Evolutionary conservation across 2,888 invertebrate species (phyloP).

Genomic region (Trichopria drosophilae): DNA sequence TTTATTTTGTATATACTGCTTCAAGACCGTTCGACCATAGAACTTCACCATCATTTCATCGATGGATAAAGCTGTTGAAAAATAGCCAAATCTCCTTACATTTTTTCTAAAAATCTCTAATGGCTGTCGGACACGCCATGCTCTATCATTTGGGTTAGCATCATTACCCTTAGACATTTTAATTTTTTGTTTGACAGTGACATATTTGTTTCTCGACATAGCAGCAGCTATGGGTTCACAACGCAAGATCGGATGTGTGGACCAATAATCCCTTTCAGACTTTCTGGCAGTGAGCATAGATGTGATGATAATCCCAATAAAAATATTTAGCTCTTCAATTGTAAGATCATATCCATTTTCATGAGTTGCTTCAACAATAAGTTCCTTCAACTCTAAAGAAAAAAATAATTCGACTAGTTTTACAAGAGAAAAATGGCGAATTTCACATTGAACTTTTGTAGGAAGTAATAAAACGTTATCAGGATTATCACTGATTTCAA

Average conservation of each 20-base stretch:
- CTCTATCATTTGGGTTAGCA: constrained; percentile 9
- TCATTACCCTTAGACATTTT: constrained; percentile 5
- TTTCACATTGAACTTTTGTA: no score
- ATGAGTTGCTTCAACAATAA: constrained; percentile 16
- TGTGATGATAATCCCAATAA: constrained; percentile 21
- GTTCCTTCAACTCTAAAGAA: constrained; percentile 14
- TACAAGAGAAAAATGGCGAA: constrained; percentile 8
- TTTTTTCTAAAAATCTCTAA: constrained; percentile 1
- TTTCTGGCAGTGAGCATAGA: constrained; percentile 15
- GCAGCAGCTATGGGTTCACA: constrained; percentile 7
- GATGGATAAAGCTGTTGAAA: constrained; percentile 5
- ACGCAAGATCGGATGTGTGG: background rate
- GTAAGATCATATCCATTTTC: constrained; percentile 14
- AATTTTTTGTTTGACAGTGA: constrained; percentile 2
- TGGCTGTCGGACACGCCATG: constrained; percentile 6
- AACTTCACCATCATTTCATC: constrained; percentile 17
- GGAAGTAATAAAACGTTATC: no score
- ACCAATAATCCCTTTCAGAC: constrained; percentile 20
- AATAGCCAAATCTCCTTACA: constrained; percentile 1
- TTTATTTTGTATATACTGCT: constrained; percentile 11
- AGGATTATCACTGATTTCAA: no score
- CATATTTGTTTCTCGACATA: constrained; percentile 6
- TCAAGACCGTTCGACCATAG: constrained; percentile 9
- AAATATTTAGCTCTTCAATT: constrained; percentile 15
- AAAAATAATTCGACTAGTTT: constrained; percentile 20